Evolutionary conservation across 64 coral and sea anemone genomes (phyloP).

Genomic region (Catalaphyllia jardinei): DNA sequence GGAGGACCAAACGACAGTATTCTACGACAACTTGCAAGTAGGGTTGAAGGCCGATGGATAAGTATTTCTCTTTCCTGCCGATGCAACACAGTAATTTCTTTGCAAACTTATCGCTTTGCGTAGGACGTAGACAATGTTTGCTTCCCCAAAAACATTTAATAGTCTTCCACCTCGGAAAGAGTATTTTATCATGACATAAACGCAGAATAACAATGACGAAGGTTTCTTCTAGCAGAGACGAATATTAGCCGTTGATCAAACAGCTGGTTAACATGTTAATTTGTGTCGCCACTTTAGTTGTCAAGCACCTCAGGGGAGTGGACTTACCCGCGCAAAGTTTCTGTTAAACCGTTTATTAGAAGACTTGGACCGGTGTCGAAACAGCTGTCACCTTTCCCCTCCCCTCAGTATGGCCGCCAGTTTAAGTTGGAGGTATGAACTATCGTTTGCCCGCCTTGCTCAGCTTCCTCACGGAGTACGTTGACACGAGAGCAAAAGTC

Average conservation of each 20-base stretch:
- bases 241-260: not conserved
- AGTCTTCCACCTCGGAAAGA: no score
- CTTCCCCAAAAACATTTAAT: no score
- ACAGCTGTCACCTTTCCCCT: slow-evolving; percentile 62
- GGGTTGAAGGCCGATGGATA: no score
- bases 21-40: no score
- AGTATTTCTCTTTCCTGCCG: no score
- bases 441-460: slow-evolving; percentile 9
- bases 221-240: not conserved
- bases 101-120: no score
- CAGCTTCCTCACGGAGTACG: slow-evolving; percentile 10
- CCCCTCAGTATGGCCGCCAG: slow-evolving; percentile 77
- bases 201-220: not conserved
- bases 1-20: no score
- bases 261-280: slow-evolving; percentile 35
- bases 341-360: slow-evolving; percentile 92
- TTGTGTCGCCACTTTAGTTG: slow-evolving; percentile 58
- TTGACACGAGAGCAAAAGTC: slow-evolving; percentile 48
- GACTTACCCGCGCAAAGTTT: slow-evolving; percentile 75
- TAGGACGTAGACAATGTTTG: no score
- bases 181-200: no score
- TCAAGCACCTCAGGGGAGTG: slow-evolving; percentile 59
- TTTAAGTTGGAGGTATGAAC: slow-evolving; percentile 83
- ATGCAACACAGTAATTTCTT: no score
- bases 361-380: slow-evolving; percentile 80